phyloP scores from a whole-genome alignment of 2,888 invertebrate genomes.

The Idaea dimidiata region DNA sequence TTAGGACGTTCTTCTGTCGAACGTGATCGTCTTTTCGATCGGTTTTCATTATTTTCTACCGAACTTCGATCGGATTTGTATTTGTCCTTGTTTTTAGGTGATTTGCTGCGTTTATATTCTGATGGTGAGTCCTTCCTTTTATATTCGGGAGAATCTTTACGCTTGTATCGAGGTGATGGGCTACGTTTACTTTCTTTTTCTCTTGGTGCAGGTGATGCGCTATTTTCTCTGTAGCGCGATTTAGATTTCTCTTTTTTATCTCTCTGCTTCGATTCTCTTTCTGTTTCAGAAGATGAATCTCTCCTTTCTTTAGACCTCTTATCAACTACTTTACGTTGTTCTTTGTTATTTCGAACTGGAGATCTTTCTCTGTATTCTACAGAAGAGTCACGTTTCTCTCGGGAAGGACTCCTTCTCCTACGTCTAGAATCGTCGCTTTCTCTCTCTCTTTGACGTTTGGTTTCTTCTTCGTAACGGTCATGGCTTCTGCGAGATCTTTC shows the following conservation, averaged over 20 bases:
- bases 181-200: background rate
- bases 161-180: background rate
- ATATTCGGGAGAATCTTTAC: constrained; percentile 25
- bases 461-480: constrained; percentile 38
- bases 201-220: constrained; percentile 35
- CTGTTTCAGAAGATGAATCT: constrained; percentile 56
- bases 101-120: constrained; percentile 34
- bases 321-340: constrained; percentile 47
- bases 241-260: constrained; percentile 44
- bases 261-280: constrained; percentile 48
- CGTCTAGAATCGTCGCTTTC: constrained; percentile 39
- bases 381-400: constrained; percentile 50
- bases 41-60: constrained; percentile 43
- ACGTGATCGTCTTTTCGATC: constrained; percentile 29
- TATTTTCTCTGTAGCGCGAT: constrained; percentile 39
- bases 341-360: constrained; percentile 43
- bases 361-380: constrained; percentile 50
- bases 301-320: constrained; percentile 45
- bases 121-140: constrained; percentile 46
- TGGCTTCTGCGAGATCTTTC: constrained; percentile 39
- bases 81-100: constrained; percentile 33
- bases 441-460: constrained; percentile 39
- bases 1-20: constrained; percentile 27
- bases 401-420: constrained; percentile 49
- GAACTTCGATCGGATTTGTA: constrained; percentile 42